Conservation (phyloP, 1,140 invertebrate genomes). For the Medauroidea extradentata region DNA sequence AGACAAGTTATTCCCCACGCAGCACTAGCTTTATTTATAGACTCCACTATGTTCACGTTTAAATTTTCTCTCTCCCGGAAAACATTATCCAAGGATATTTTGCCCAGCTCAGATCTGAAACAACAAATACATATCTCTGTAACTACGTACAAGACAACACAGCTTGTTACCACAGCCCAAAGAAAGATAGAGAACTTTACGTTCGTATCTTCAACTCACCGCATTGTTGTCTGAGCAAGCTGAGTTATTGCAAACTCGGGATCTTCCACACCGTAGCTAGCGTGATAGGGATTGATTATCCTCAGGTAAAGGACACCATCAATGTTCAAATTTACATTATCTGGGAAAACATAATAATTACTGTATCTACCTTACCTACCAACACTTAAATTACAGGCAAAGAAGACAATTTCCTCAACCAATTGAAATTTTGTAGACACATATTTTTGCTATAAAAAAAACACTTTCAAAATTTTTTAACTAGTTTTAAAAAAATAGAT, state of each 20-base stretch:
- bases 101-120: slow-evolving; percentile 87
- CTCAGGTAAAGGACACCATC: slow-evolving; percentile 96
- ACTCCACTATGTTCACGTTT: slow-evolving; percentile 93
- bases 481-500: too few relatives aligned
- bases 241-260: slow-evolving; percentile 99
- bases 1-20: slow-evolving; percentile 98
- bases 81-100: slow-evolving; percentile 96
- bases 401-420: too few relatives aligned
- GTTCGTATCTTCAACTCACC: slow-evolving; percentile 37
- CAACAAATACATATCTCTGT: too few relatives aligned
- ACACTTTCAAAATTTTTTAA: too few relatives aligned
- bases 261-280: slow-evolving; percentile 98
- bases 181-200: not conserved
- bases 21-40: slow-evolving; percentile 96
- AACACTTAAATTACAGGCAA: too few relatives aligned
- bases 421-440: too few relatives aligned
- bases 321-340: slow-evolving; percentile 95
- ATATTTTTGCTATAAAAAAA: too few relatives aligned
- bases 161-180: not conserved
- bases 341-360: too few relatives aligned
- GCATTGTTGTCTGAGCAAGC: slow-evolving; percentile 98
- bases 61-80: slow-evolving; percentile 95
- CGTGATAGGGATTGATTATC: slow-evolving; percentile 88
- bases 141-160: not conserved
- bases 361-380: too few relatives aligned